Percentiles rank a stretch among this genome's conserved stretches.
These are phyloP conservation scores for Laterallus jamaicensis DNA, from an alignment of 2,113 vertebrate species.

Conservation along the genomic window DNA sequence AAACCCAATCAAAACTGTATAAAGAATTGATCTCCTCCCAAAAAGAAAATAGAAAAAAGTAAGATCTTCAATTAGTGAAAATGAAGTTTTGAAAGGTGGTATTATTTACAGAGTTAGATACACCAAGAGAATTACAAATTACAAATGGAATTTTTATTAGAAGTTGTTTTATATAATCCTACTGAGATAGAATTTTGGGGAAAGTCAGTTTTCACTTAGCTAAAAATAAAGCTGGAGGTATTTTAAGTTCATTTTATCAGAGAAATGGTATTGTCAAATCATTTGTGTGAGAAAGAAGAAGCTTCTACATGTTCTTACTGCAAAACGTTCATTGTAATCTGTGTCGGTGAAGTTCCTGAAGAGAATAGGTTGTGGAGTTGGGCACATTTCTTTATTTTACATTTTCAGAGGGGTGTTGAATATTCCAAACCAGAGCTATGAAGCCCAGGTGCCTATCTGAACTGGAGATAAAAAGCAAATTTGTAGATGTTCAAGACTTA, in stretches of 20 bases:
- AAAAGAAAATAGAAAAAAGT: not conserved
- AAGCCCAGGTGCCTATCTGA: not conserved
- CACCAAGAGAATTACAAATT: not conserved
- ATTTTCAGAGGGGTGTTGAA: not conserved
- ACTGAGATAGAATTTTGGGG: not conserved
- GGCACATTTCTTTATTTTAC: not conserved
- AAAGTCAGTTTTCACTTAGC: not conserved
- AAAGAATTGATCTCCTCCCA: not conserved
- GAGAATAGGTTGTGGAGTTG: not conserved
- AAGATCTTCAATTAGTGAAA: not conserved
- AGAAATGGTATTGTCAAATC: not conserved
- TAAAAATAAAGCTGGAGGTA: conserved; percentile 8
- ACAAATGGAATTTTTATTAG: not conserved
- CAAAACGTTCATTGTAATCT: not conserved
- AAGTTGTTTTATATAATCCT: not conserved
- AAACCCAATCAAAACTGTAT: not conserved
- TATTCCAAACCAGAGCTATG: not conserved
- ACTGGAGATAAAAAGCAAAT: not conserved
- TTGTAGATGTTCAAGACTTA: not conserved
- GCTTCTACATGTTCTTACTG: not conserved
- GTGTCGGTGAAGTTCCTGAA: not conserved
- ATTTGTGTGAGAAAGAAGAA: not conserved
- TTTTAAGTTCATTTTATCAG: not conserved
- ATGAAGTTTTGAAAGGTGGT: not conserved
- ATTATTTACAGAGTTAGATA: not conserved